Percentiles rank a stretch among this genome's conserved stretches.
phyloP scores from a whole-genome alignment of 2,113 vertebrate genomes.

The Scolopax mira region DNA sequence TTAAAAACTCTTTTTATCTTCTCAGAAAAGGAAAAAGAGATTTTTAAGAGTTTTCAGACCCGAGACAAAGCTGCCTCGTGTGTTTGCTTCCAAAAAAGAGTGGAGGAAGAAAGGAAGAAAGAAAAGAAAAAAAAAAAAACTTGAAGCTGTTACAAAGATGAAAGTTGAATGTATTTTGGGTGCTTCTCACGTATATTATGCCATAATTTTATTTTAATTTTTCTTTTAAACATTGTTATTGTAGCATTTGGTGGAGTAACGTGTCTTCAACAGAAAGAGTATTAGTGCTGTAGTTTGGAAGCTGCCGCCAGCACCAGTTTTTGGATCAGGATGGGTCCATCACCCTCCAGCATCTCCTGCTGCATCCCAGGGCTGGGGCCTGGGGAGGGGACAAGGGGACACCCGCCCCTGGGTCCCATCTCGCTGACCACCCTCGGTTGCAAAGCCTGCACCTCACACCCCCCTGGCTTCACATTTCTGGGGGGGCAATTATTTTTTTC shows the following conservation, averaged over 20 bases:
- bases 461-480: neutral
- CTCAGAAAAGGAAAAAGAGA: conserved; percentile 3
- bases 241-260: conserved; percentile 81
- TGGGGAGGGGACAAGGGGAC: neutral
- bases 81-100: conserved; percentile 71
- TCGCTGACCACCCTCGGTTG: neutral
- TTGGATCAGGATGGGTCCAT: conserved; percentile 8
- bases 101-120: neutral
- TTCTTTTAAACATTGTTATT: conserved; percentile 69
- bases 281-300: conserved; percentile 58
- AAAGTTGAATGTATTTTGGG: conserved; percentile 96
- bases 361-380: neutral
- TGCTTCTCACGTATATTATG: conserved; percentile 71
- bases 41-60: conserved; percentile 19
- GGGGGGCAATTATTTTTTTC: neutral
- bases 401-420: neutral
- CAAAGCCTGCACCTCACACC: neutral
- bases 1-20: conserved; percentile 34
- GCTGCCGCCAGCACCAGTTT: conserved; percentile 66
- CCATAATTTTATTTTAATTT: conserved; percentile 38
- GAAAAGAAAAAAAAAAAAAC: conserved; percentile 70
- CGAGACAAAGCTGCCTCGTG: conserved; percentile 54
- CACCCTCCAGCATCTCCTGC: neutral
- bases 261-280: conserved; percentile 72
- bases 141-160: conserved; percentile 91